These are phyloP conservation scores for Hycleus cichorii DNA, from an alignment of 1,140 invertebrate genomes.

Conservation along the genomic window DNA sequence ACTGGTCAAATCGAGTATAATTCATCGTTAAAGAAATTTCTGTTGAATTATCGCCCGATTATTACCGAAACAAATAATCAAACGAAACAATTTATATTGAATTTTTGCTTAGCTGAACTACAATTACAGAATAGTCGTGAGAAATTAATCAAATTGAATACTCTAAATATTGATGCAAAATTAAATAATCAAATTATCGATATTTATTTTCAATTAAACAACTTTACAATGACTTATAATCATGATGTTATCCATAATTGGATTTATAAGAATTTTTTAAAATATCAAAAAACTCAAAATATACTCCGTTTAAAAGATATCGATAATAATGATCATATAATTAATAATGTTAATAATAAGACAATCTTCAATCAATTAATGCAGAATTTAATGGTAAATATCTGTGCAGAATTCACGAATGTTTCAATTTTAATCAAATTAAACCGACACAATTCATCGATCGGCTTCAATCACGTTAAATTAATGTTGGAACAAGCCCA, in stretches of 20 bases:
- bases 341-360: not conserved
- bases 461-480: conserved; percentile 54
- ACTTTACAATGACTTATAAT: conserved; percentile 60
- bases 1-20: conserved; percentile 49
- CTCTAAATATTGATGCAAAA: conserved; percentile 64
- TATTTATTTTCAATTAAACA: conserved; percentile 60
- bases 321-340: no score
- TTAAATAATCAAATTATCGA: conserved; percentile 58
- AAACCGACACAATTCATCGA: conserved; percentile 44
- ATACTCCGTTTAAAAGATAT: no score
- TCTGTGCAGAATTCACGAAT: conserved; percentile 54
- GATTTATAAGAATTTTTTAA: conserved; percentile 45
- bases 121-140: conserved; percentile 53
- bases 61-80: conserved; percentile 32
- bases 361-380: not conserved
- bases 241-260: conserved; percentile 55
- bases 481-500: conserved; percentile 53
- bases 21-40: conserved; percentile 30
- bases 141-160: conserved; percentile 56
- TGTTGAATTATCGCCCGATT: conserved; percentile 47
- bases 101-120: conserved; percentile 57
- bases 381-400: conserved; percentile 50
- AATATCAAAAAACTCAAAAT: conserved; percentile 4
- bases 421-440: conserved; percentile 46
- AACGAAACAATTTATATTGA: conserved; percentile 51